Percentiles rank a stretch among this genome's conserved stretches.
phyloP scores from a whole-genome alignment of 2,113 vertebrate genomes.

The Ailuropoda melanoleuca region DNA sequence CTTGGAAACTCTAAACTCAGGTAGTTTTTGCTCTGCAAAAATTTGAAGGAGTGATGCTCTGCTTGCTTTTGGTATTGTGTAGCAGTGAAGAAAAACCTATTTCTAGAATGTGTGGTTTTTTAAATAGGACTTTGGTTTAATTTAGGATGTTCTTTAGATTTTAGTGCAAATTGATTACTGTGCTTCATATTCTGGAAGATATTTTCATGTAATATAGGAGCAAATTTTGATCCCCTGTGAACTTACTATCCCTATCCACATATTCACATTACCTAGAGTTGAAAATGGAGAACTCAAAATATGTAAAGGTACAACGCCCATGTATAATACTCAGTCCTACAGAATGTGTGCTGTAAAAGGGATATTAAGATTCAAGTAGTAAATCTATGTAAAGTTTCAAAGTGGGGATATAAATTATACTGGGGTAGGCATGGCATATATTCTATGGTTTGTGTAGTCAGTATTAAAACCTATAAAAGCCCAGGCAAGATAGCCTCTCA shows the following conservation, averaged over 20 bases:
- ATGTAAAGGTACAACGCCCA: background rate
- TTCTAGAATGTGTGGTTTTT: conserved; percentile 37
- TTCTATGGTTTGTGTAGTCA: background rate
- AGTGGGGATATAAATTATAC: background rate
- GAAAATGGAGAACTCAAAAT: background rate
- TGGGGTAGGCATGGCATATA: background rate
- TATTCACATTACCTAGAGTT: conserved; percentile 35
- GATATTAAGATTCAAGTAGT: conserved; percentile 23
- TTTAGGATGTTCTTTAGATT: conserved; percentile 14
- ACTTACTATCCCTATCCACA: background rate
- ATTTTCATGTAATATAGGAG: conserved; percentile 36
- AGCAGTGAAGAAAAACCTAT: background rate
- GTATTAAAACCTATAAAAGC: conserved; percentile 24
- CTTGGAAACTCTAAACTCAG: background rate
- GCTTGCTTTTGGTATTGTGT: conserved; percentile 25
- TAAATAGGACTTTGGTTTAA: background rate
- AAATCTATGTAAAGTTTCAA: conserved; percentile 27
- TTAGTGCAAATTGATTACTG: background rate
- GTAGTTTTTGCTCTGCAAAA: conserved; percentile 37
- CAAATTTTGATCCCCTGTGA: conserved; percentile 26
- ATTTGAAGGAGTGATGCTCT: background rate
- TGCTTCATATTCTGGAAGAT: background rate
- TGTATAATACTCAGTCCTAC: background rate
- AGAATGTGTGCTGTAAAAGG: conserved; percentile 1
- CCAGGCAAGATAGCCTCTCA: background rate